Percentiles rank a stretch among this genome's conserved stretches.
Evolutionary conservation across 2,888 invertebrate species (phyloP).

Genomic region (Danaus chrysippus): DNA sequence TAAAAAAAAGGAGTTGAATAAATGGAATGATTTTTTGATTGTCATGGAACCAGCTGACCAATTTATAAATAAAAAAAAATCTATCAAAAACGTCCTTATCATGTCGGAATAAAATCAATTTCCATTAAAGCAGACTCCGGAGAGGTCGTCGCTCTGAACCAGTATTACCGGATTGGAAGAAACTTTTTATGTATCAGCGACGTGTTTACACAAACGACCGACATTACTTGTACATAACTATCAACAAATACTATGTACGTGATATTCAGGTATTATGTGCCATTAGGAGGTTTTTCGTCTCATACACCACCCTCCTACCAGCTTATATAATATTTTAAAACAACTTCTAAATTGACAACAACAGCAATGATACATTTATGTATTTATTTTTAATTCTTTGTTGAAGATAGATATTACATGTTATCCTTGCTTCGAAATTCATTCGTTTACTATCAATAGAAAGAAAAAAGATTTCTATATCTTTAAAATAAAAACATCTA

Average conservation of each 20-base stretch:
- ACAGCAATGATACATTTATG: no score
- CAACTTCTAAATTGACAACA: no score
- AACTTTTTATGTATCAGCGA: conserved; percentile 69
- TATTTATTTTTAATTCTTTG: no score
- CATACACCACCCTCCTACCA: not conserved
- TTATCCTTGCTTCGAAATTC: no score
- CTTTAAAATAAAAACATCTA: no score
- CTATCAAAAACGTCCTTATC: conserved; percentile 49
- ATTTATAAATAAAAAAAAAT: conserved; percentile 36
- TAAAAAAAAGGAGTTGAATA: no score
- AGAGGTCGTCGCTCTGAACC: conserved; percentile 73
- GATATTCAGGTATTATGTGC: conserved; percentile 2
- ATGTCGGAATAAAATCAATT: conserved; percentile 64
- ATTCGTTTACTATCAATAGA: no score
- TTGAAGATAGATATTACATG: no score
- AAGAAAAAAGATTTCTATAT: no score
- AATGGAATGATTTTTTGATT: no score
- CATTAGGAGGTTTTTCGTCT: not conserved
- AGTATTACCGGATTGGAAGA: conserved; percentile 70
- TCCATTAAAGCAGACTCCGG: conserved; percentile 74
- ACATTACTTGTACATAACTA: conserved; percentile 37
- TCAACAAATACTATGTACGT: conserved; percentile 28
- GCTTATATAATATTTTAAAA: no score
- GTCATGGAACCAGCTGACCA: conserved; percentile 23
- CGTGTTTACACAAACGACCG: conserved; percentile 62